Conservation (phyloP, 2,113 vertebrate species). For the Leptobrachium leishanense region DNA sequence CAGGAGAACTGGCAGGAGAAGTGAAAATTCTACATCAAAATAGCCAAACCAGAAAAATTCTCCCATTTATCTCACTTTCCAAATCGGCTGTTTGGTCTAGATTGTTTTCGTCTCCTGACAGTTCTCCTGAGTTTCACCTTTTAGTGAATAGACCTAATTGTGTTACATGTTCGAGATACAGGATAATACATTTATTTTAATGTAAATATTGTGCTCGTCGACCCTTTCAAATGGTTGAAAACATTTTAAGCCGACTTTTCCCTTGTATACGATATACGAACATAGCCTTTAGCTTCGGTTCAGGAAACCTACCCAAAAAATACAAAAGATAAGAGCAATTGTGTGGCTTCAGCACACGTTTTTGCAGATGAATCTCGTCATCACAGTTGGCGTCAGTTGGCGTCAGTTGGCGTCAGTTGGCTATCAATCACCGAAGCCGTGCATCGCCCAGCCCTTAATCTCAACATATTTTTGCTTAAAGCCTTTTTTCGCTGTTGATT, state of each 20-base stretch:
- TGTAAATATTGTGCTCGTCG: not conserved
- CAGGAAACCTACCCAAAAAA: constrained; percentile 9
- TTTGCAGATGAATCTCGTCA: constrained; percentile 29
- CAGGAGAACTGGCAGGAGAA: no score
- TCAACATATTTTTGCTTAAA: constrained; percentile 43
- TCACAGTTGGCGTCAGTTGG: constrained; percentile 32
- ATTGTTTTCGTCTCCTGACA: no score
- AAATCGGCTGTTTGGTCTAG: no score
- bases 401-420: no score
- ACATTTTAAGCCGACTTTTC: not conserved
- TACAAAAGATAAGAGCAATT: constrained; percentile 26
- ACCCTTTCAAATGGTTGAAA: not conserved
- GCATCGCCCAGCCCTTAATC: constrained; percentile 40
- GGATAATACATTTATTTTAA: no score
- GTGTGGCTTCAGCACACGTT: constrained; percentile 30
- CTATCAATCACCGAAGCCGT: constrained; percentile 36
- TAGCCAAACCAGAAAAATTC: no score
- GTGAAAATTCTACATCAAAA: no score
- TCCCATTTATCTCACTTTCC: no score
- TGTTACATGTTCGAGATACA: no score
- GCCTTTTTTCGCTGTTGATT: constrained; percentile 36
- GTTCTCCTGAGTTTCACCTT: no score
- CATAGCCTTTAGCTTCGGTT: constrained; percentile 17
- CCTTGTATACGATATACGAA: not conserved
- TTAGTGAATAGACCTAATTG: no score